Percentiles rank a stretch among this genome's conserved stretches.
These are phyloP conservation scores for Haliclona indistincta DNA, from an alignment of 37 sponge, comb jelly and placozoan genomes.

Conservation along the genomic window DNA sequence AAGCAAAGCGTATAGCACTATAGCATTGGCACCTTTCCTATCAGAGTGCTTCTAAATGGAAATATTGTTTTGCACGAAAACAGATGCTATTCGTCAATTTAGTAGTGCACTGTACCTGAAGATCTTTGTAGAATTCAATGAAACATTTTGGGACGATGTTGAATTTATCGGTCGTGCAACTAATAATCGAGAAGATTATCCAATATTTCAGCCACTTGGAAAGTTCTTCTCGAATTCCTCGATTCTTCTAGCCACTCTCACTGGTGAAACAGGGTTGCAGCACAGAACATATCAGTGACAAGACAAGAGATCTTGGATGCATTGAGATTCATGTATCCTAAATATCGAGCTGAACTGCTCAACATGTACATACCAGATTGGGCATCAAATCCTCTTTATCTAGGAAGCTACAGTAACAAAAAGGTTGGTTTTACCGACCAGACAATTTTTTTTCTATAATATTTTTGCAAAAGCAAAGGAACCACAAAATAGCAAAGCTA, in stretches of 20 bases:
- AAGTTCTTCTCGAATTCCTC: constrained; percentile 10
- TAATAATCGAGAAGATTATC: constrained; percentile 24
- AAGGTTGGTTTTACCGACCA: constrained; percentile 12
- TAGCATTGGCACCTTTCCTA: constrained; percentile 52
- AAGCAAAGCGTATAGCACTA: constrained; percentile 36
- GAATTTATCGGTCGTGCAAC: constrained; percentile 12
- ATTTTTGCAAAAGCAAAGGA: too few species aligned
- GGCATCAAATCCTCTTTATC: constrained; percentile 47
- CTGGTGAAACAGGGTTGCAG: constrained; percentile 15
- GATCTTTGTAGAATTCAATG: constrained; percentile 33
- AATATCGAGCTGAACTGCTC: constrained; percentile 7
- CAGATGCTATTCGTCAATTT: constrained; percentile 18
- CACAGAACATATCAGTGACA: constrained; percentile 30
- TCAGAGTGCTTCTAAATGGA: constrained; percentile 49
- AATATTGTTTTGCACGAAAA: constrained; percentile 34
- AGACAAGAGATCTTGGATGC: constrained; percentile 25
- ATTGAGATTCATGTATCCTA: constrained; percentile 48
- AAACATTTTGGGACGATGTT: constrained; percentile 40
- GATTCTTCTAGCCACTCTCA: constrained; percentile 33
- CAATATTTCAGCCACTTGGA: constrained; percentile 18
- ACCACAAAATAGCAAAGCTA: too few species aligned
- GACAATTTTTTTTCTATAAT: too few species aligned
- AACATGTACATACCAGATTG: constrained; percentile 51
- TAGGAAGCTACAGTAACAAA: constrained; percentile 35
- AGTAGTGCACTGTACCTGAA: constrained; percentile 28